These are phyloP conservation scores for Adelges cooleyi DNA, from an alignment of 1,140 invertebrate species.

Conservation along the genomic window DNA sequence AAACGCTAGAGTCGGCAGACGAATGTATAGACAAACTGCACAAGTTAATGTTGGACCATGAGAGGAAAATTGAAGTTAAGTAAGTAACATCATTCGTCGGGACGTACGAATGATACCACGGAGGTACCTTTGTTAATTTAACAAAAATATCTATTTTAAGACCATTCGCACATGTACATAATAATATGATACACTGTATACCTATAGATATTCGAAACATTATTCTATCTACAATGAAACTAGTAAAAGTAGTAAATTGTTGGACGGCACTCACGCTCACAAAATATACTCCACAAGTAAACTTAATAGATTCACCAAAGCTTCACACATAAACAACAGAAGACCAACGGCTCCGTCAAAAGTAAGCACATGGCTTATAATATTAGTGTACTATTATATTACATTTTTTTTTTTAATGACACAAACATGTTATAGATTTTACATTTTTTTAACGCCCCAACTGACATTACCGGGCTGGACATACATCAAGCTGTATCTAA, in stretches of 20 bases:
- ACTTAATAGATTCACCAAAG: neutral
- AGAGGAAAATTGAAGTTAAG: neutral
- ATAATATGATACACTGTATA: too few species aligned
- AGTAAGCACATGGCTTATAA: neutral
- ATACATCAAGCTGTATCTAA: neutral
- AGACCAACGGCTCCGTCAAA: neutral
- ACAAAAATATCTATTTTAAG: too few species aligned
- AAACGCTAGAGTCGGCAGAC: neutral
- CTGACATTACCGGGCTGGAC: neutral
- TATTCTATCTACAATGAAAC: neutral
- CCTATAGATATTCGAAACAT: slow-evolving; percentile 14
- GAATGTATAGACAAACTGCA: neutral
- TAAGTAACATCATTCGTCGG: too few species aligned
- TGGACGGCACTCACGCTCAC: neutral
- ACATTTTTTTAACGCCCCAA: slow-evolving; percentile 23
- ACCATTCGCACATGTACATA: too few species aligned
- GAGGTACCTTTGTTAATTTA: too few species aligned
- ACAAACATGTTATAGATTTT: neutral
- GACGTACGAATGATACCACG: too few species aligned
- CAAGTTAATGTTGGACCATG: neutral
- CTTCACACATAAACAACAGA: too few species aligned
- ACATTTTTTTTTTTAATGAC: too few species aligned
- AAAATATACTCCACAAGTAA: slow-evolving; percentile 12
- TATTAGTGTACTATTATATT: too few species aligned
- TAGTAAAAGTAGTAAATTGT: neutral